Conservation (phyloP, 2,797 vertebrate genomes). For the Phylloscopus collybita region DNA sequence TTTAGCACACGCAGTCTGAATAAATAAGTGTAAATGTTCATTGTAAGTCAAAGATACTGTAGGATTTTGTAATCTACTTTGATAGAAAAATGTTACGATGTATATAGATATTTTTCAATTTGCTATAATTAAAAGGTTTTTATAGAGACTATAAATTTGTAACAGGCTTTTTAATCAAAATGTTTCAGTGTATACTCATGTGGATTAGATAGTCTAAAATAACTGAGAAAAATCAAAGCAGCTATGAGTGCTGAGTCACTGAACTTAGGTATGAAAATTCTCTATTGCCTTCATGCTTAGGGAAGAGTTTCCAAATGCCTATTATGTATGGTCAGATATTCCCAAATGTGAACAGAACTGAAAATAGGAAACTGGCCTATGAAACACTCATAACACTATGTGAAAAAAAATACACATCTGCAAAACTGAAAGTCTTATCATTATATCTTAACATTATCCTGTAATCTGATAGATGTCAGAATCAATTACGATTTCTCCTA, state of each 20-base stretch:
- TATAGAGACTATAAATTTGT: not conserved
- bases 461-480: constrained; percentile 36
- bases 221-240: not conserved
- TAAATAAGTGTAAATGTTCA: constrained; percentile 41
- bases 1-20: constrained; percentile 23
- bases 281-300: not conserved
- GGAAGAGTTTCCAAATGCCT: not conserved
- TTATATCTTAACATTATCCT: constrained; percentile 42
- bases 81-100: not conserved
- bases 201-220: not conserved
- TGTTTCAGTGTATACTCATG: not conserved
- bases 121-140: not conserved
- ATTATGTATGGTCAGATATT: not conserved
- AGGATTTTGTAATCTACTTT: not conserved
- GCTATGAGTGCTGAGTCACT: not conserved
- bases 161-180: not conserved
- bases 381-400: not conserved
- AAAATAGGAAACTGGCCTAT: not conserved
- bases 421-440: constrained; percentile 39
- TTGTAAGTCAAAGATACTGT: not conserved
- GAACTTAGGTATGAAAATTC: not conserved
- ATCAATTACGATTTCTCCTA: constrained; percentile 46
- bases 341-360: not conserved
- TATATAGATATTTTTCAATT: not conserved
- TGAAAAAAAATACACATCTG: not conserved